Percentiles rank a stretch among this genome's conserved stretches.
Conservation (phyloP, 2,113 vertebrate genomes). For the Brevimyrus niger region DNA sequence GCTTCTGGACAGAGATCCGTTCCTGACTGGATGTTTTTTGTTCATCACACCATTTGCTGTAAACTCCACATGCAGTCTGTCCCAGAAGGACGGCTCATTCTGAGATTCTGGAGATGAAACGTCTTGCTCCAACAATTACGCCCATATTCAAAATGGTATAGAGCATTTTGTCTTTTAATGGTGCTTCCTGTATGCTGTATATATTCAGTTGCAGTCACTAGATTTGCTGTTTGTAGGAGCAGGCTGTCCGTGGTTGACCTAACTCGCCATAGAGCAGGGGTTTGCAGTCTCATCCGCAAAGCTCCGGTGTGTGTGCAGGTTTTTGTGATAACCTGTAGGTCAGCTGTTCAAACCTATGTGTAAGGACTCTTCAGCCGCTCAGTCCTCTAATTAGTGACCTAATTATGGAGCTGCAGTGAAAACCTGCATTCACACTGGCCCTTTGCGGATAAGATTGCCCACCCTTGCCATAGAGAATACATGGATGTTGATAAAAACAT, state of each 20-base stretch:
- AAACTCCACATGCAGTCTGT: not conserved
- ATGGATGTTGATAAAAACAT: not conserved
- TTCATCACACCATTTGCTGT: not conserved
- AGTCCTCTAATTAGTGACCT: no score
- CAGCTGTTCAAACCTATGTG: no score
- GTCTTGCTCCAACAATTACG: not conserved
- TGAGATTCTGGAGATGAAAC: not conserved
- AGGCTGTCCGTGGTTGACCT: not conserved
- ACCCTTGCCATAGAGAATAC: not conserved
- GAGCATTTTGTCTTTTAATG: not conserved
- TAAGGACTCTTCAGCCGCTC: no score
- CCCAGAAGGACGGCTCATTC: not conserved
- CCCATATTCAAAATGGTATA: not conserved
- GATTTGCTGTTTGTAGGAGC: not conserved
- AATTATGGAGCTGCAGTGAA: no score
- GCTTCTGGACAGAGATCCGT: not conserved
- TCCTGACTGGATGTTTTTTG: not conserved
- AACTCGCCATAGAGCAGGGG: not conserved
- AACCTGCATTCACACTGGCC: no score
- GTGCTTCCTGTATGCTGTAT: not conserved
- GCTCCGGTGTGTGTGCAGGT: no score
- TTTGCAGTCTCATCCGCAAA: no score
- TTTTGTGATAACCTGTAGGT: no score
- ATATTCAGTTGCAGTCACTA: not conserved
- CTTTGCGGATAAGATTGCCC: no score